Evolutionary conservation across 35 echinoderm and acorn worm genomes (phyloP).

Genomic region (Ptychodera flava): DNA sequence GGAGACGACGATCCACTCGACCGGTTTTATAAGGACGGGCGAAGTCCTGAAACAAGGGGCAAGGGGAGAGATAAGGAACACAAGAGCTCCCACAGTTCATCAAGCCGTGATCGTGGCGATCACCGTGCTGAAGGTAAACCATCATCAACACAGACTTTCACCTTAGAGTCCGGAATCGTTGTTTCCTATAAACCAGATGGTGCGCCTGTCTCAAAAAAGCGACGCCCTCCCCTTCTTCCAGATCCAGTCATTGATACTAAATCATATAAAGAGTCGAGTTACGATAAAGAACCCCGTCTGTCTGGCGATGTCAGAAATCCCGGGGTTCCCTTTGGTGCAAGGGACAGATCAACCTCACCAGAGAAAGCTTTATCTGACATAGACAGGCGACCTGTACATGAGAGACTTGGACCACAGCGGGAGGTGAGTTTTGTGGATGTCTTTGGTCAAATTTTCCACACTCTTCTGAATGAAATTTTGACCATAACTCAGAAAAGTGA

Average conservation of each 20-base stretch:
- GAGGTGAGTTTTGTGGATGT: no score
- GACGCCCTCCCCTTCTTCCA: no score
- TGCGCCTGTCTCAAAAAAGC: not conserved
- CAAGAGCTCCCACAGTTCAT: not conserved
- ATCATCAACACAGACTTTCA: not conserved
- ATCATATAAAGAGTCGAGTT: not conserved
- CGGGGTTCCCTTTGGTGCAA: not conserved
- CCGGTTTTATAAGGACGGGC: not conserved
- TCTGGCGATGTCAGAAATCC: not conserved
- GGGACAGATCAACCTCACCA: not conserved
- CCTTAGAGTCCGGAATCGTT: no score
- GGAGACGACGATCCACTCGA: not conserved
- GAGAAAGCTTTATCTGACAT: not conserved
- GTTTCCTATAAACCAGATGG: no score
- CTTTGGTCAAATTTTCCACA: no score
- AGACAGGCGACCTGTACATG: not conserved
- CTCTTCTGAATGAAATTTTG: no score
- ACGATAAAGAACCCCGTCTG: not conserved
- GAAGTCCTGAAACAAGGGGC: not conserved
- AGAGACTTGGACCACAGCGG: not conserved
- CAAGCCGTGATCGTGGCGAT: not conserved
- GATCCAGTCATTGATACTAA: no score
- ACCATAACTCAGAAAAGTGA: no score
- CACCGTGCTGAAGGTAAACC: not conserved
- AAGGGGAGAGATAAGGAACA: not conserved